phyloP scores from a whole-genome alignment of 2,113 vertebrate species.

The Pogona vitticeps region DNA sequence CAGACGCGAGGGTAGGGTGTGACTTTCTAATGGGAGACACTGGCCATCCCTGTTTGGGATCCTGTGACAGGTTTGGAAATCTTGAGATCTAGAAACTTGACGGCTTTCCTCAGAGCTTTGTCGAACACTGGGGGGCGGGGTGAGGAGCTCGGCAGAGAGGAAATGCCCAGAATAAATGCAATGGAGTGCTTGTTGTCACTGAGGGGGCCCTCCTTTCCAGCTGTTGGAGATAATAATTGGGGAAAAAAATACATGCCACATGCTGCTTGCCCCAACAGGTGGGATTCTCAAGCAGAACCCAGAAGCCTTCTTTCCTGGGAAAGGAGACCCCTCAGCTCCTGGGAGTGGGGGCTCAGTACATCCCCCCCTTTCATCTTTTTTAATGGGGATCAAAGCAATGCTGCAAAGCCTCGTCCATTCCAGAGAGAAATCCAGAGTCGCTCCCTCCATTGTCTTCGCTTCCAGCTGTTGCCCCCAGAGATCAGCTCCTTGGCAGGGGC shows the following conservation, averaged over 20 bases:
- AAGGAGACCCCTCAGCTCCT: background rate
- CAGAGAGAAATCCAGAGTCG: background rate
- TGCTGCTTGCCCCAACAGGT: background rate
- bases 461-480: conserved; percentile 61
- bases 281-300: background rate
- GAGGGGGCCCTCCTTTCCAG: background rate
- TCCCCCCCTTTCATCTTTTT: background rate
- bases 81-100: background rate
- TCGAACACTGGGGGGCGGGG: background rate
- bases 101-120: no score
- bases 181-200: background rate
- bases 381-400: conserved; percentile 24
- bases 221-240: no score
- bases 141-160: no score
- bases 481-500: conserved; percentile 48
- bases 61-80: no score
- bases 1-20: background rate
- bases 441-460: background rate
- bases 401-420: conserved; percentile 28
- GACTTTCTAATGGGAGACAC: background rate
- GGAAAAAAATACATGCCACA: background rate
- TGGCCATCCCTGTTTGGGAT: background rate
- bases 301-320: background rate
- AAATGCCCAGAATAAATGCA: background rate
- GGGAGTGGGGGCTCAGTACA: background rate